Evolutionary conservation across 2,888 invertebrate genomes (phyloP).

Genomic region (Lottia gigantea): DNA sequence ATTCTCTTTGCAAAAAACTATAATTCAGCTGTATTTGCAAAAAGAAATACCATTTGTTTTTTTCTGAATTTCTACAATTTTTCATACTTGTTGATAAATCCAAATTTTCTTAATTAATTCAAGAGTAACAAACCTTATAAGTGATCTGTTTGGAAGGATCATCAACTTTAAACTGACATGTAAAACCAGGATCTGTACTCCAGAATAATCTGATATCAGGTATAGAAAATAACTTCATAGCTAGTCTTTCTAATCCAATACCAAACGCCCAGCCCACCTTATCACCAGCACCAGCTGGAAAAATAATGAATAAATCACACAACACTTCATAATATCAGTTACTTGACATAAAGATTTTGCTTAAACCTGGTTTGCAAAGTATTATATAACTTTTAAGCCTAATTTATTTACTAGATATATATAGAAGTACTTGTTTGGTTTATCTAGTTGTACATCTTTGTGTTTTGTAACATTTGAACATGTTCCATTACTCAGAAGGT

Average conservation of each 20-base stretch:
- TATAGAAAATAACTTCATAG: conserved; percentile 94
- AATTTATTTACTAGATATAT: no score
- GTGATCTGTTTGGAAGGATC: conserved; percentile 77
- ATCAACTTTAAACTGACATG: conserved; percentile 86
- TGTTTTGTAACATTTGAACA: background rate
- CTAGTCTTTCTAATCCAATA: conserved; percentile 92
- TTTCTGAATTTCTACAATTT: no score
- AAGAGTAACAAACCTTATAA: conserved; percentile 75
- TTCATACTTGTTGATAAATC: no score
- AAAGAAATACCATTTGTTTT: no score
- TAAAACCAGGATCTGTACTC: conserved; percentile 91
- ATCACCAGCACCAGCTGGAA: conserved; percentile 78
- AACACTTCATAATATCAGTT: background rate
- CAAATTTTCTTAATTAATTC: no score
- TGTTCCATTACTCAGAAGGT: no score
- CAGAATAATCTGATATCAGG: conserved; percentile 98
- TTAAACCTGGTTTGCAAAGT: background rate
- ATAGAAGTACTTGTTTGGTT: no score
- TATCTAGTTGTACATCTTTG: no score
- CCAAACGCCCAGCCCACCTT: conserved; percentile 98
- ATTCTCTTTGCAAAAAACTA: no score
- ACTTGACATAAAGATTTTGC: background rate
- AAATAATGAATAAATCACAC: background rate
- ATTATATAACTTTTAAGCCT: no score
- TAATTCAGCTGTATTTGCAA: no score